Evolutionary conservation across 2,797 vertebrate species (phyloP).

Genomic region (Rhyacichthys aspro): DNA sequence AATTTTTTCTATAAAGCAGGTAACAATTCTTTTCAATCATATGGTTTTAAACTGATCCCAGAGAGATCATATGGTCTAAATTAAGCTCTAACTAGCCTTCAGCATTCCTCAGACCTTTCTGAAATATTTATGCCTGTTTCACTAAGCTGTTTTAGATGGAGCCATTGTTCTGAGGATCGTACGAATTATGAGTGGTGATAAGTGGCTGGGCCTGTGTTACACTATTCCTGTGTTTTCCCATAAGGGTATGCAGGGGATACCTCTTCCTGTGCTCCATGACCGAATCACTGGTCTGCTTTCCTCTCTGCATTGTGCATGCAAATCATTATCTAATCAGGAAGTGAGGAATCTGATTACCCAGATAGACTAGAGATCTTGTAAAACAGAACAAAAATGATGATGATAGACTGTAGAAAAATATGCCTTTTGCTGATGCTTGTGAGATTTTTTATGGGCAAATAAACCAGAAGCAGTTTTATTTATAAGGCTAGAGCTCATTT

Average conservation of each 20-base stretch:
- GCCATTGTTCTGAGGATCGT: constrained; percentile 26
- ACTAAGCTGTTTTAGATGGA: constrained; percentile 35
- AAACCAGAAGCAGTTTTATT: constrained; percentile 26
- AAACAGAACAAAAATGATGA: constrained; percentile 50
- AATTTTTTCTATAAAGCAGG: constrained; percentile 35
- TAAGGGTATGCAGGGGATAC: background rate
- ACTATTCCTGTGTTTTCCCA: constrained; percentile 16
- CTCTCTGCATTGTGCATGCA: constrained; percentile 56
- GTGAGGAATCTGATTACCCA: constrained; percentile 73
- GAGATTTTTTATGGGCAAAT: constrained; percentile 26
- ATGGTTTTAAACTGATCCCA: constrained; percentile 4
- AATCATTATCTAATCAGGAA: constrained; percentile 81
- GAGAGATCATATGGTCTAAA: constrained; percentile 29
- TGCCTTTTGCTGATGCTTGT: constrained; percentile 11
- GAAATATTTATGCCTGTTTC: constrained; percentile 48
- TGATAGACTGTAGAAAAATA: constrained; percentile 20
- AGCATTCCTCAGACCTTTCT: constrained; percentile 36
- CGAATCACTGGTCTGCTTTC: constrained; percentile 8
- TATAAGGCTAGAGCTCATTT: constrained; percentile 24
- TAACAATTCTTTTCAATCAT: background rate
- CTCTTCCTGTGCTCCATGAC: too few species aligned
- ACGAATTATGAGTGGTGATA: constrained; percentile 16
- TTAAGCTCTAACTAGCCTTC: constrained; percentile 25
- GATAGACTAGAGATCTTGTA: constrained; percentile 54
- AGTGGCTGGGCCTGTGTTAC: constrained; percentile 8